Evolutionary conservation across 2,113 vertebrate species (phyloP).

Genomic region (Cyanocitta stelleri): DNA sequence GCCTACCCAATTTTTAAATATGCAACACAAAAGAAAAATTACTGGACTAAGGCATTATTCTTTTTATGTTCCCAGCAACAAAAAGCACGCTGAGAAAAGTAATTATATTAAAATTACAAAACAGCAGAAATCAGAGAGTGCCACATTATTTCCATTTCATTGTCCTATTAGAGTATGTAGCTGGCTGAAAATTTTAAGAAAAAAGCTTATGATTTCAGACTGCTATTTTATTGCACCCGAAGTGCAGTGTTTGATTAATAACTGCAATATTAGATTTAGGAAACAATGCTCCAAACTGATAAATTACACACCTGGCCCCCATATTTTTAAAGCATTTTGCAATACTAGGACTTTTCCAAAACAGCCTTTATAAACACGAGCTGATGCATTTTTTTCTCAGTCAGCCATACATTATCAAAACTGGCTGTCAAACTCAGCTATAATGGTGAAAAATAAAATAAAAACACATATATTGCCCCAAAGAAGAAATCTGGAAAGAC

Average conservation of each 20-base stretch:
- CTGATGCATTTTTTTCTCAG: neutral
- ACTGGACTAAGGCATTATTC: neutral
- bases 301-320: neutral
- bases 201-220: neutral
- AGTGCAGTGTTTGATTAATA: neutral
- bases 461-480: neutral
- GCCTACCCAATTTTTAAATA: conserved; percentile 17
- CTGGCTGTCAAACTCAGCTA: neutral
- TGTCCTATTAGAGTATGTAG: neutral
- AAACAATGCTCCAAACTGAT: neutral
- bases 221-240: neutral
- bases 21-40: conserved; percentile 1
- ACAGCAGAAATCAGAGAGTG: neutral
- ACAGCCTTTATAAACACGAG: neutral
- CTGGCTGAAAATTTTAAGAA: neutral
- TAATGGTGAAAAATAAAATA: neutral
- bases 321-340: neutral
- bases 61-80: conserved; percentile 17
- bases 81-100: conserved; percentile 44
- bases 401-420: neutral
- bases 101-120: conserved; percentile 42
- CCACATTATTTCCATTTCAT: neutral
- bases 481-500: neutral
- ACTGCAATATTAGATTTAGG: neutral
- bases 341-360: neutral